phyloP scores from a whole-genome alignment of 2,113 vertebrate genomes.

The Cavia aperea region DNA sequence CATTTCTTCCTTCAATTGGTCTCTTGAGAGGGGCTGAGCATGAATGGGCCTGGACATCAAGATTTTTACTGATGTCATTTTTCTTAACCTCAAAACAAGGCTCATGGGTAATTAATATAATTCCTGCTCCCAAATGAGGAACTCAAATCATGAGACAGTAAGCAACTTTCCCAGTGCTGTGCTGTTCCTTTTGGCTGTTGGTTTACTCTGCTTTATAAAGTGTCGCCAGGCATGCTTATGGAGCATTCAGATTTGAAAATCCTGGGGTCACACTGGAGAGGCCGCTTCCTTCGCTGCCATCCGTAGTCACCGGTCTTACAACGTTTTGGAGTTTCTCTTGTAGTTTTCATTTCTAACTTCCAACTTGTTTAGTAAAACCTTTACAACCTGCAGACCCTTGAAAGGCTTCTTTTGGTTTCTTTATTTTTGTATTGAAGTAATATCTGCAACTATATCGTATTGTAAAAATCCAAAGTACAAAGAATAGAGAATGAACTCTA shows the following conservation, averaged over 20 bases:
- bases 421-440: background rate
- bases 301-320: background rate
- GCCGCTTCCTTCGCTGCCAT: background rate
- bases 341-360: background rate
- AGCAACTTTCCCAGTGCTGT: background rate
- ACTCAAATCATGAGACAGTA: background rate
- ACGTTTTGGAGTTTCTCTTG: conserved; percentile 12
- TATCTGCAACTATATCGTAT: background rate
- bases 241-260: background rate
- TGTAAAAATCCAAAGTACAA: background rate
- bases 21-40: background rate
- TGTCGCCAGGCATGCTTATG: background rate
- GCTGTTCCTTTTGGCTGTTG: background rate
- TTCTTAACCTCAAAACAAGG: conserved; percentile 4
- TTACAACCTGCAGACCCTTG: background rate
- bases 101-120: background rate
- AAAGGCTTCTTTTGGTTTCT: background rate
- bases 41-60: background rate
- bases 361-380: background rate
- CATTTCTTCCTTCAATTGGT: background rate
- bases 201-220: background rate
- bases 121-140: background rate
- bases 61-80: background rate
- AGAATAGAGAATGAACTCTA: background rate
- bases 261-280: background rate